phyloP scores from a whole-genome alignment of 2,888 invertebrate species.

The Nyleta sp. region DNA sequence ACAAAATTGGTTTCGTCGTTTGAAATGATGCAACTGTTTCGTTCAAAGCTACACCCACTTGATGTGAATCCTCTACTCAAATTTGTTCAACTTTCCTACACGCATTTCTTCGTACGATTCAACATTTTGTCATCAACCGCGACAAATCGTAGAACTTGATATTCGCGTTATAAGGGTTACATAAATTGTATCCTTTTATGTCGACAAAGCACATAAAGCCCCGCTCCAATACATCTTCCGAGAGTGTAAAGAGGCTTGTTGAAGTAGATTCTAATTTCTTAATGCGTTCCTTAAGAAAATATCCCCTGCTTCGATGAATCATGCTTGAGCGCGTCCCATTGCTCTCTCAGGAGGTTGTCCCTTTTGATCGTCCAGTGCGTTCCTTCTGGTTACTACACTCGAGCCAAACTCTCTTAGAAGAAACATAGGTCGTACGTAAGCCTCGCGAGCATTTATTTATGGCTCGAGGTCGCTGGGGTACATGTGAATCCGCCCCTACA shows the following conservation, averaged over 20 bases:
- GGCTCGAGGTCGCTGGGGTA: slow-evolving; percentile 80
- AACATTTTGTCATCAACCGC: slow-evolving; percentile 19
- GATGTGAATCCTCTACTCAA: too few relatives aligned
- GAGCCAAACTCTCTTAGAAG: slow-evolving; percentile 64
- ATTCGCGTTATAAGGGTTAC: slow-evolving; percentile 20
- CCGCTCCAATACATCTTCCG: slow-evolving; percentile 35
- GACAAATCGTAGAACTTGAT: slow-evolving; percentile 28
- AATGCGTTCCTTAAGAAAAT: slow-evolving; percentile 60
- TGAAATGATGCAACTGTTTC: too few relatives aligned
- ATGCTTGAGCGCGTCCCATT: slow-evolving; percentile 71
- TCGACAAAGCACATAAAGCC: slow-evolving; percentile 34
- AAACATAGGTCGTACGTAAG: slow-evolving; percentile 71
- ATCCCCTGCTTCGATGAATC: slow-evolving; percentile 72
- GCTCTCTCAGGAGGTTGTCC: slow-evolving; percentile 77
- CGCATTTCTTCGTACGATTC: not conserved
- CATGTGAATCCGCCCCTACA: slow-evolving; percentile 78
- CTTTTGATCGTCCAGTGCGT: slow-evolving; percentile 79
- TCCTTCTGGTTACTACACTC: slow-evolving; percentile 75
- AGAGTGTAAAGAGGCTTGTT: slow-evolving; percentile 55
- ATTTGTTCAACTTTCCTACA: too few relatives aligned
- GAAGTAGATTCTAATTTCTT: slow-evolving; percentile 60
- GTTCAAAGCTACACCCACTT: too few relatives aligned
- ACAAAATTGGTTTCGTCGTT: too few relatives aligned
- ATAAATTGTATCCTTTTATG: slow-evolving; percentile 45
- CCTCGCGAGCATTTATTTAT: slow-evolving; percentile 81